Conservation (phyloP, 2,113 vertebrate species). For the Rhinichthys klamathensis region DNA sequence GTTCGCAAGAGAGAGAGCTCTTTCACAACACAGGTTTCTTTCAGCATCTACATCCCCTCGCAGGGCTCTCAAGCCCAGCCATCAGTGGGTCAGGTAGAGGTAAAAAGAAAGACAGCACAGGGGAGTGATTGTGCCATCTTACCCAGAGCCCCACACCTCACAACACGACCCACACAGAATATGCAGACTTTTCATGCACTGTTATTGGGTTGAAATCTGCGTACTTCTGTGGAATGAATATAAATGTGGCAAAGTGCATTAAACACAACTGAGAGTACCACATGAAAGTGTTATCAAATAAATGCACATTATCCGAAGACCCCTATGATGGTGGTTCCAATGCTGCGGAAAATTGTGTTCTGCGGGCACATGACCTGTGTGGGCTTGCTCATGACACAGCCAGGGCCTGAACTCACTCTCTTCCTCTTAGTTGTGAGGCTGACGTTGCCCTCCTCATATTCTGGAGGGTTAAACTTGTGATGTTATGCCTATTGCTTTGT, state of each 20-base stretch:
- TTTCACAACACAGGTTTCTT: constrained; percentile 23
- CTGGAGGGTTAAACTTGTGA: neutral
- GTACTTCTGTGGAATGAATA: neutral
- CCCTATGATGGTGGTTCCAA: neutral
- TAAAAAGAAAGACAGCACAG: constrained; percentile 5
- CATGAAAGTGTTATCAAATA: neutral
- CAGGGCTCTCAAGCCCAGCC: neutral
- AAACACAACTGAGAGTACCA: neutral
- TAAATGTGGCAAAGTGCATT: neutral
- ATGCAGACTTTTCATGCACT: neutral
- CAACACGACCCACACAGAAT: neutral
- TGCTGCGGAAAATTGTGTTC: neutral
- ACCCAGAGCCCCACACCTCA: neutral
- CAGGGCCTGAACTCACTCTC: neutral
- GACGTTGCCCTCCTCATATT: neutral
- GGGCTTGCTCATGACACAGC: neutral
- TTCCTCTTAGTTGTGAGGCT: neutral
- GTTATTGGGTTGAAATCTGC: neutral
- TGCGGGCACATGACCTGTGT: no score
- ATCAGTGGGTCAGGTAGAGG: constrained; percentile 30
- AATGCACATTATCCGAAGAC: neutral
- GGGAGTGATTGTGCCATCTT: constrained; percentile 1
- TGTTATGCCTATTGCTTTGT: constrained; percentile 5
- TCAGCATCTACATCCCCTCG: neutral
- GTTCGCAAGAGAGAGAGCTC: neutral